Evolutionary conservation across 1,140 invertebrate species (phyloP), one percentile per base, ranked within the genome.

Genomic region (Drosophila triauraria): DNA sequence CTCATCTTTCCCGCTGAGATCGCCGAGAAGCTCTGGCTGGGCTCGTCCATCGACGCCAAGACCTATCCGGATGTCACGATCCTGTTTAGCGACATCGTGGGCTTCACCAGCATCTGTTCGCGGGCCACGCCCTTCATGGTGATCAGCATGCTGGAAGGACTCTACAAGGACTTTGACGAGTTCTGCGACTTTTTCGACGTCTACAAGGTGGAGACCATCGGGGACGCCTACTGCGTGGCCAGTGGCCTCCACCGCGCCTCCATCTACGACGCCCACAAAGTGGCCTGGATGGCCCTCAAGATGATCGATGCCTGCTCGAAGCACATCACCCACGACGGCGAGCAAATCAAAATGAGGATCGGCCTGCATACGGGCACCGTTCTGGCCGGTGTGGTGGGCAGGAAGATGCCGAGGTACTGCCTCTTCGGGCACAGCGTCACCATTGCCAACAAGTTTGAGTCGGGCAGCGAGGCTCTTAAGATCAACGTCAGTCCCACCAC

Each of bases 181-280:
- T 98, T 96, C 93, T 98, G 97, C 81, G 98, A 97, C 68, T 95
- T 97, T 78, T 94, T 98, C 10, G 98, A 98, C 91, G 97, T 98
- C 13, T 99, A 99, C 92, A 99, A 99, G 95, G 98, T 99, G 61
- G 98, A 99, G 93, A 99, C 98, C 42, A 97, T 97, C 80, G 98
- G 98, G 0, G 98, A 99, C 93, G 98, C 98, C 1, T 99, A 99
- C 93, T 98, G 98, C 92, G 97, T 98, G 4, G 98, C 97, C 1
- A 97, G 97, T 69, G 98, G 98, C 3, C 93, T 99, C 9, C 97
- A 99, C 91, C 95, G 96, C 78, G 97, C 96, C 50, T 92, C 91
- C 38, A 91, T 91, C 43, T 93, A 91, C 56, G 98, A 99, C 93
- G 98, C 98, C 9, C 97, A 98, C 64, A 97, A 98, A 94, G 98